phyloP scores from a whole-genome alignment of 2,888 invertebrate genomes.

The Nowickia ferox region DNA sequence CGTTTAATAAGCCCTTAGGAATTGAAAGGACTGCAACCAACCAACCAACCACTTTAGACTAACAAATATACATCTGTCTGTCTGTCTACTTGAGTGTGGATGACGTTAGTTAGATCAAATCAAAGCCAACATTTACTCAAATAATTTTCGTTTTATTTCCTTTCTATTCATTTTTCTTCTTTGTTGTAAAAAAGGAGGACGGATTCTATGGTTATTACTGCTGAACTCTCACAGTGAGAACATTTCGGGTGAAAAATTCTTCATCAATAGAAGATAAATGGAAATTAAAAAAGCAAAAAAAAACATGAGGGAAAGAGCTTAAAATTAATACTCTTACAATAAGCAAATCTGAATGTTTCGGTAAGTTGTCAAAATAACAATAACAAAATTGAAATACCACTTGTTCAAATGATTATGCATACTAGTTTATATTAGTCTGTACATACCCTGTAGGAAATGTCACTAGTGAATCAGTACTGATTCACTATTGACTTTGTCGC shows the following conservation, averaged over 20 bases:
- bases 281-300: constrained; percentile 41
- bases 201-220: constrained; percentile 32
- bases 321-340: constrained; percentile 66
- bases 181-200: neutral
- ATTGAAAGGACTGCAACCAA: constrained; percentile 47
- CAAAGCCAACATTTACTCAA: constrained; percentile 41
- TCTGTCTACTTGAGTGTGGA: neutral
- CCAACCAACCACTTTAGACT: constrained; percentile 2
- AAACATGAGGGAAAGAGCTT: constrained; percentile 47
- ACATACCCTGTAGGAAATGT: no score
- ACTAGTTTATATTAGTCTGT: neutral
- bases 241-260: constrained; percentile 10
- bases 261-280: constrained; percentile 49
- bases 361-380: constrained; percentile 57
- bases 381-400: constrained; percentile 52
- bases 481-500: no score
- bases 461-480: no score
- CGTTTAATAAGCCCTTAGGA: constrained; percentile 73
- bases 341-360: constrained; percentile 53
- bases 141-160: constrained; percentile 17
- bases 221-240: constrained; percentile 27
- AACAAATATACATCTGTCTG: neutral
- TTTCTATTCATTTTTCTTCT: neutral
- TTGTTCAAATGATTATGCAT: constrained; percentile 47
- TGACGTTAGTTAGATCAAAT: constrained; percentile 42